Conservation (phyloP, 2,113 vertebrate species). For the Clarias magur region DNA sequence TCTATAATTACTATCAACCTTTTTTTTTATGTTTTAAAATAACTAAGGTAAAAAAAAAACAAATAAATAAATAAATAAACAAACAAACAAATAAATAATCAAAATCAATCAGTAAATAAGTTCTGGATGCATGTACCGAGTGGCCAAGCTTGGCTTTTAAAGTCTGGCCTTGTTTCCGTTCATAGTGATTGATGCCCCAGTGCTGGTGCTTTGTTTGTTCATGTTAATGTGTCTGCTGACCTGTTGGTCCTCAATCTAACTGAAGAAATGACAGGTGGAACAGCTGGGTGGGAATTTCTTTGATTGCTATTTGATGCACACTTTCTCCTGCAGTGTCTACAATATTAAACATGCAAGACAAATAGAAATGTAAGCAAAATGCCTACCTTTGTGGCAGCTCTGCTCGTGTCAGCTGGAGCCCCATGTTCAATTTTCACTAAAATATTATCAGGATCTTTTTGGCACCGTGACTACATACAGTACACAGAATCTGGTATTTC, state of each 20-base stretch:
- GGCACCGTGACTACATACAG: not conserved
- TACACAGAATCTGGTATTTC: not conserved
- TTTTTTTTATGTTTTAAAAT: not conserved
- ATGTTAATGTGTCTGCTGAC: slow-evolving; percentile 73
- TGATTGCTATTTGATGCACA: slow-evolving; percentile 67
- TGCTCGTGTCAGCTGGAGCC: not conserved
- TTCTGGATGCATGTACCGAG: slow-evolving; percentile 2
- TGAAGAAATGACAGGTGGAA: slow-evolving; percentile 68
- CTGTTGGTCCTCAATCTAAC: slow-evolving; percentile 72
- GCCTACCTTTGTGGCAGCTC: not conserved
- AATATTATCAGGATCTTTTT: slow-evolving; percentile 23
- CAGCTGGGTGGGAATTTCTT: slow-evolving; percentile 67
- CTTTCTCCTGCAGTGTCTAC: slow-evolving; percentile 58
- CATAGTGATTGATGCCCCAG: slow-evolving; percentile 63
- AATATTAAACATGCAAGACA: slow-evolving; percentile 61
- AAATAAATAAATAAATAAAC: not conserved
- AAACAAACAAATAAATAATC: not conserved
- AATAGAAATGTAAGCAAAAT: slow-evolving; percentile 47
- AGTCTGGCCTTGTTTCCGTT: slow-evolving; percentile 67
- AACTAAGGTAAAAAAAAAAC: not conserved
- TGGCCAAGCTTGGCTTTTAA: slow-evolving; percentile 23
- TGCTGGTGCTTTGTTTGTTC: slow-evolving; percentile 69
- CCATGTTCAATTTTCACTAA: not conserved
- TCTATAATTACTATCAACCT: not conserved
- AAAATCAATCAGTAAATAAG: not conserved